Evolutionary conservation across 1,140 invertebrate species (phyloP), one percentile per base, ranked within the genome.

Genomic region (Caenorhabditis brenneri): DNA sequence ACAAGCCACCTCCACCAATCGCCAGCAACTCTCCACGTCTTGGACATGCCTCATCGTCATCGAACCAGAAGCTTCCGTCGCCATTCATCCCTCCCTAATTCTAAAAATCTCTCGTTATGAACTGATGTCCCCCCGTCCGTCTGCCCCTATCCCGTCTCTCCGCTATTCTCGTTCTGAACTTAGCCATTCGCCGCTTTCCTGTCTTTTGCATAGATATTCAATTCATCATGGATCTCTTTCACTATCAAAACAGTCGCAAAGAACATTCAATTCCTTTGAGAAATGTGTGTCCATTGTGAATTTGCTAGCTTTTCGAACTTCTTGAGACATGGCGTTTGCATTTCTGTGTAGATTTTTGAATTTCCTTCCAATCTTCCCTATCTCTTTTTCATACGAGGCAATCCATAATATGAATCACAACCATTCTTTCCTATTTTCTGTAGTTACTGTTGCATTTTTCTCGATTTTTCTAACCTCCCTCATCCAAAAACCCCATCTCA

Each of bases 1-100:
- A 88, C 88, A 86, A 84, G 58, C 87, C 88, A 46, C 88, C 88
- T 24, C 87, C 88, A 51, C 86, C 85, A 24, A 55, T 86, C 9
- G 65, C 82, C 48, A 80, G 85, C 51, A 55, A 69, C 42, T 82
- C 81, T 74, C 85, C 85, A 27, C 85, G 85, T 65, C 69, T 83
- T 19, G 79, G 79, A 39, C 55, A 79, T 31, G 84, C 83, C n/a
- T 49, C 74, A 1, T 74, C 65, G n/a, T 60, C 80, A 3, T 82
- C 83, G 5, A 80, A 84, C 53, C 83, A 84, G 49, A 65, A 53
- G 24, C 78, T 81, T 60, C 83, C 29, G 12, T 78, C 83, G 48
- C 83, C 83, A 19, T 82, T 78, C 55, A 49, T 85, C 49, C 84
- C 83, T 80, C 84, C 83, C 58, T 82, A 81, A 81, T 55, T 51